These are phyloP conservation scores for Crocuta crocuta DNA, from an alignment of 2,113 vertebrate genomes.

Conservation along the genomic window DNA sequence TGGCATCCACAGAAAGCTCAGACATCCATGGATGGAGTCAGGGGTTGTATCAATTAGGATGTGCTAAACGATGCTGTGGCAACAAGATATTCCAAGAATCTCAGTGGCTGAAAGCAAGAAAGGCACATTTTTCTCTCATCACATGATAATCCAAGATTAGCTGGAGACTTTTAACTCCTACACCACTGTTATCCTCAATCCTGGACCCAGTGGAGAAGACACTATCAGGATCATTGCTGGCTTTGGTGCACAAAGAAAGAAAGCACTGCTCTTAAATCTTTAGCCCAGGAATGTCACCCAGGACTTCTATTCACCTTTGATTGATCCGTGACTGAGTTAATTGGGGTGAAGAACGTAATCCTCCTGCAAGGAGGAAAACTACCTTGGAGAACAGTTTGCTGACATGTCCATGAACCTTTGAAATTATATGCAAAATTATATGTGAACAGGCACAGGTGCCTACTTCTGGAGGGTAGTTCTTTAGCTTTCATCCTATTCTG, in stretches of 20 bases:
- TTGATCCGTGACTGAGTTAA: neutral
- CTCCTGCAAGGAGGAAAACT: neutral
- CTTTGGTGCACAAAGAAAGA: neutral
- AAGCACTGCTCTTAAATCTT: neutral
- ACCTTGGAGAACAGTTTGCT: neutral
- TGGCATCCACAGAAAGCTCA: neutral
- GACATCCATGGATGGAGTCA: neutral
- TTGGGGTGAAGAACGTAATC: neutral
- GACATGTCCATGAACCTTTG: neutral
- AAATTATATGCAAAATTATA: neutral
- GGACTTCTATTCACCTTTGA: neutral
- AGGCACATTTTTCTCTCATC: neutral
- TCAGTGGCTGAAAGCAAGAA: neutral
- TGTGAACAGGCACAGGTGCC: neutral
- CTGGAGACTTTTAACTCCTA: neutral
- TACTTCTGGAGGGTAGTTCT: neutral
- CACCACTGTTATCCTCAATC: neutral
- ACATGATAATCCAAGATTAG: neutral
- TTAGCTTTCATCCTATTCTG: neutral
- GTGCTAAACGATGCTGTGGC: neutral
- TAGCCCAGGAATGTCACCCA: neutral
- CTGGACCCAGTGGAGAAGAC: neutral
- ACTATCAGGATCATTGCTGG: neutral
- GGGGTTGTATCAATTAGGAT: neutral
- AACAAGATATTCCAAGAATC: neutral